Conservation (phyloP, 2,113 vertebrate genomes). For the Calcarius ornatus region DNA sequence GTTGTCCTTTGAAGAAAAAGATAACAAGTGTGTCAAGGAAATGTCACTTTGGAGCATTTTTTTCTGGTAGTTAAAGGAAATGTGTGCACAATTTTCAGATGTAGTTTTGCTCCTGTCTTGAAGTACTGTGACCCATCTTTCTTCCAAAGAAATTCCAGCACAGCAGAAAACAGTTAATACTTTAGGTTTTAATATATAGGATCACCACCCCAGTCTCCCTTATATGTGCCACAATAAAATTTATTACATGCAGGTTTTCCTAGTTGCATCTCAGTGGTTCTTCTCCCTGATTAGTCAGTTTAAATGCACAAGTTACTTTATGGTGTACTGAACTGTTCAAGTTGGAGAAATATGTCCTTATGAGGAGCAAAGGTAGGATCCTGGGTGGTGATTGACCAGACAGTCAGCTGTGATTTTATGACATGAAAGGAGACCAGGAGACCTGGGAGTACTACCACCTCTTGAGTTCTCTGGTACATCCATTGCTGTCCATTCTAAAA, state of each 20-base stretch:
- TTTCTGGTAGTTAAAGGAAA: neutral
- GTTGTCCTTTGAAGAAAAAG: neutral
- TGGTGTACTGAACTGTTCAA: accelerated
- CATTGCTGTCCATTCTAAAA: neutral
- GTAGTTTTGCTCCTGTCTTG: neutral
- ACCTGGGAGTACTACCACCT: neutral
- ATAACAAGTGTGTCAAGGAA: neutral
- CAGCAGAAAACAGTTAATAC: neutral
- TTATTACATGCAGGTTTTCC: neutral
- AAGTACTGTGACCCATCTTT: neutral
- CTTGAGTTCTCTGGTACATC: neutral
- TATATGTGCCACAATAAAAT: neutral
- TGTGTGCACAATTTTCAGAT: neutral
- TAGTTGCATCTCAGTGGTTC: neutral
- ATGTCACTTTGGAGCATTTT: neutral
- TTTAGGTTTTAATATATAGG: neutral
- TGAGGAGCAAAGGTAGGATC: neutral
- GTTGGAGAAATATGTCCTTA: neutral
- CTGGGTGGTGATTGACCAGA: neutral
- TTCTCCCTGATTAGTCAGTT: neutral
- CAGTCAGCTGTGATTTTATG: neutral
- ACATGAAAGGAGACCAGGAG: neutral
- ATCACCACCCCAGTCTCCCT: neutral
- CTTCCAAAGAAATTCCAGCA: neutral
- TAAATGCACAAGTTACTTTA: neutral